Conservation (phyloP, 1,140 invertebrate species). For the Scaptomyza montana region DNA sequence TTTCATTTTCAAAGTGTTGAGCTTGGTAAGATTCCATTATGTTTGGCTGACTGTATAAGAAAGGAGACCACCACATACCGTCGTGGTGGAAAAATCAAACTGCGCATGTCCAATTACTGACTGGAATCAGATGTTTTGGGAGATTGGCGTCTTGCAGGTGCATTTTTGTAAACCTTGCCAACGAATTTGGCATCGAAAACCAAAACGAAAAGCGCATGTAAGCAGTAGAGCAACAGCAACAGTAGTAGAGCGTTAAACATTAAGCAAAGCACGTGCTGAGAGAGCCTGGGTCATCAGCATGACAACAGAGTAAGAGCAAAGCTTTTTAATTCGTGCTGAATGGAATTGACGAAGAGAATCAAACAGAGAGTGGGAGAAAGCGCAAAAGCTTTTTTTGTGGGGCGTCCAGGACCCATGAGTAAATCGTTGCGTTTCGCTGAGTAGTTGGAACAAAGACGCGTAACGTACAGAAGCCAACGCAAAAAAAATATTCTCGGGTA, state of each 20-base stretch:
- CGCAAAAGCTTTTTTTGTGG: slow-evolving; percentile 62
- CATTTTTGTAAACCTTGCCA: slow-evolving; percentile 78
- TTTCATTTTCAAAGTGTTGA: too few relatives aligned
- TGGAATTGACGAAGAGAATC: slow-evolving; percentile 17
- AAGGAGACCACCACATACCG: slow-evolving; percentile 25
- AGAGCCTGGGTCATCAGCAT: slow-evolving; percentile 3
- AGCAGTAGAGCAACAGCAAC: slow-evolving; percentile 9
- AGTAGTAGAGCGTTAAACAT: slow-evolving; percentile 11
- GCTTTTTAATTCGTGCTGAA: slow-evolving; percentile 29
- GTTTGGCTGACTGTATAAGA: slow-evolving; percentile 3
- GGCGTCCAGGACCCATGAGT: slow-evolving; percentile 67
- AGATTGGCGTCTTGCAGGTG: slow-evolving; percentile 68
- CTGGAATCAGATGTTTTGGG: slow-evolving; percentile 78
- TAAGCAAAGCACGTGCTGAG: background rate
- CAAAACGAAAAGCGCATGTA: slow-evolving; percentile 50
- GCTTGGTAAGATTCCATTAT: background rate
- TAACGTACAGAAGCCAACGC: slow-evolving; percentile 68
- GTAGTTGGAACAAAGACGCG: slow-evolving; percentile 82
- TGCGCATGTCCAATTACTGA: slow-evolving; percentile 64
- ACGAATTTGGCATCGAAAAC: slow-evolving; percentile 74
- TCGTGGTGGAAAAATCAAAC: slow-evolving; percentile 13
- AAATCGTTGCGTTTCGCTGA: slow-evolving; percentile 61
- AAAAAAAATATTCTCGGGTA: slow-evolving; percentile 43
- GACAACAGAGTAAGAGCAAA: slow-evolving; percentile 27
- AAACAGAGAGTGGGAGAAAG: slow-evolving; percentile 23